A percentile compares a stretch with the other conserved stretches of the same genome.
Evolutionary conservation across 2,888 invertebrate genomes (phyloP).

Genomic region (Eilema caniola): DNA sequence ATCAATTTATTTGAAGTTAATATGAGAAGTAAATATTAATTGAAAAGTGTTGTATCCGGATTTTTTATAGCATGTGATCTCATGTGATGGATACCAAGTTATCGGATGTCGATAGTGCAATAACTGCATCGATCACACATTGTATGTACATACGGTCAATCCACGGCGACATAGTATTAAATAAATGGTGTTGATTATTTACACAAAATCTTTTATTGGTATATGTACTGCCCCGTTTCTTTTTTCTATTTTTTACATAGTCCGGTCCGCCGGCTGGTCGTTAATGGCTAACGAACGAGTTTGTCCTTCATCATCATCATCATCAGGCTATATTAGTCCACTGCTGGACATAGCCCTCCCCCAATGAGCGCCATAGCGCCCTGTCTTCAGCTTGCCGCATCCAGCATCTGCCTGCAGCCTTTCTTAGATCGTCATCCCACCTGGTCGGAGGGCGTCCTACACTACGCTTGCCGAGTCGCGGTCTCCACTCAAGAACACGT

Average conservation of each 20-base stretch:
- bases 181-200: constrained; percentile 81
- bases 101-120: constrained; percentile 71
- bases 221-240: background rate
- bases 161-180: constrained; percentile 75
- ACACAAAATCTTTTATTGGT: constrained; percentile 51
- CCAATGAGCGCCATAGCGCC: no score
- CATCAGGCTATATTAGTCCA: no score
- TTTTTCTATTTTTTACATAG: background rate
- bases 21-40: constrained; percentile 70
- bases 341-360: no score
- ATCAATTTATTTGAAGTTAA: constrained; percentile 81
- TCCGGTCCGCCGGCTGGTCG: no score
- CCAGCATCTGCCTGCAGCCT: no score
- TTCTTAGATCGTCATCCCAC: no score
- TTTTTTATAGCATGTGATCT: constrained; percentile 75
- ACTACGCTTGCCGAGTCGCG: no score
- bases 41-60: constrained; percentile 69
- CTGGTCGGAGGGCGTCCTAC: no score
- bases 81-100: constrained; percentile 62
- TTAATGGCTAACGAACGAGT: background rate
- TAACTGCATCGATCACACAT: constrained; percentile 73
- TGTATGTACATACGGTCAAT: constrained; percentile 64
- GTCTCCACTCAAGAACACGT: no score
- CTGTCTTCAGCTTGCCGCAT: no score
- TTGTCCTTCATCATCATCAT: no score